Conservation (phyloP, 2,797 vertebrate species). For the Spea hammondii region DNA sequence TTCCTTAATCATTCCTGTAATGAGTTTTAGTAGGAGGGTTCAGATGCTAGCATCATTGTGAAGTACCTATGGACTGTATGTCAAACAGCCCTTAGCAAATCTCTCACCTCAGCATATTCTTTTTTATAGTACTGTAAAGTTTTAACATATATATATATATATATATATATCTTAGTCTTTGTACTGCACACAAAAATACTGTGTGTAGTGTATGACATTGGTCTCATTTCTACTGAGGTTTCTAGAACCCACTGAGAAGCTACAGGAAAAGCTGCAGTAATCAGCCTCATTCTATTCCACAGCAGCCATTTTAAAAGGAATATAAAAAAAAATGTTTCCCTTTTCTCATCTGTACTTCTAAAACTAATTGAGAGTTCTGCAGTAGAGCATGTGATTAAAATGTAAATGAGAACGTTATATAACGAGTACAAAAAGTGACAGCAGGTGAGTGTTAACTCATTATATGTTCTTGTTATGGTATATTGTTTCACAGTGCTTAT, state of each 20-base stretch:
- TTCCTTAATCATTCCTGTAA: too few species aligned
- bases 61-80: too few species aligned
- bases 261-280: conserved; percentile 14
- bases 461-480: not conserved
- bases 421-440: not conserved
- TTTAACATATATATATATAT: not conserved
- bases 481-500: not conserved
- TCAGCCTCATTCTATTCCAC: conserved; percentile 18
- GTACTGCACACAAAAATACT: not conserved
- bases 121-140: not conserved
- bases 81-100: too few species aligned
- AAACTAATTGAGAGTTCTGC: conserved; percentile 28
- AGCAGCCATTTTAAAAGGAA: conserved; percentile 16
- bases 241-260: conserved; percentile 16
- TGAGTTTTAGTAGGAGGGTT: too few species aligned
- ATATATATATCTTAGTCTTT: not conserved
- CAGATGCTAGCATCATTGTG: too few species aligned
- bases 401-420: conserved; percentile 19
- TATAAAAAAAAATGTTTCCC: conserved; percentile 20
- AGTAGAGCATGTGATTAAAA: conserved; percentile 20
- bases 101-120: too few species aligned
- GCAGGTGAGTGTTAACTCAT: not conserved
- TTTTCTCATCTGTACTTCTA: conserved; percentile 21
- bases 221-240: conserved; percentile 1
- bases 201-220: not conserved